These are phyloP conservation scores for Myotis daubentonii DNA, from an alignment of 2,797 vertebrate species.

Conservation along the genomic window DNA sequence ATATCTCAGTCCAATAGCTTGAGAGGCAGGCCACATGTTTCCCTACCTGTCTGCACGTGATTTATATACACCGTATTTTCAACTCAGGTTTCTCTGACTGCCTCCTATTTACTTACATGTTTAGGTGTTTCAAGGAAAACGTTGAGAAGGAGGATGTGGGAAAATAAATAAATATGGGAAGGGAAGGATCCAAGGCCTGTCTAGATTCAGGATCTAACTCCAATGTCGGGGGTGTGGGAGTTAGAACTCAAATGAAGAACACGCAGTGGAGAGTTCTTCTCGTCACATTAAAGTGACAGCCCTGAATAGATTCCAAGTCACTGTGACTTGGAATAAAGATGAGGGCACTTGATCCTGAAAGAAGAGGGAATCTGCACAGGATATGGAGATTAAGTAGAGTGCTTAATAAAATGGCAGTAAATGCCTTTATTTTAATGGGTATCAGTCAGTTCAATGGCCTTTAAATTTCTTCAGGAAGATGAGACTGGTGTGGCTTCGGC, in stretches of 20 bases:
- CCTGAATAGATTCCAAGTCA: neutral
- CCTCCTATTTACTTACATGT: neutral
- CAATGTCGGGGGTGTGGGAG: neutral
- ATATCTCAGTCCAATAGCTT: neutral
- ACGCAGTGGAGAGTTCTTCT: neutral
- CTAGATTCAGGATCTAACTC: neutral
- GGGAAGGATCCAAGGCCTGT: neutral
- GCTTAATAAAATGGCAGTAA: neutral
- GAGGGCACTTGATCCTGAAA: neutral
- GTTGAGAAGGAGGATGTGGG: neutral
- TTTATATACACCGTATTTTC: neutral
- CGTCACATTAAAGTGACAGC: neutral
- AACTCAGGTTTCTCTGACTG: neutral
- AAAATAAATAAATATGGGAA: neutral
- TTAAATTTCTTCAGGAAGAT: neutral
- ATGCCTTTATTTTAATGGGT: neutral
- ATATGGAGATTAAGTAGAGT: neutral
- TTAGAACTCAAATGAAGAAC: neutral
- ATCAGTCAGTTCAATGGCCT: neutral
- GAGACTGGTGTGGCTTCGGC: neutral
- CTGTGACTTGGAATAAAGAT: neutral
- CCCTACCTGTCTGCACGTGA: neutral
- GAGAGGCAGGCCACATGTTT: neutral
- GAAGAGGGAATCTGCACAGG: neutral
- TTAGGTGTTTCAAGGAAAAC: neutral